Conservation (phyloP, 2,888 invertebrate species). For the Actias luna region DNA sequence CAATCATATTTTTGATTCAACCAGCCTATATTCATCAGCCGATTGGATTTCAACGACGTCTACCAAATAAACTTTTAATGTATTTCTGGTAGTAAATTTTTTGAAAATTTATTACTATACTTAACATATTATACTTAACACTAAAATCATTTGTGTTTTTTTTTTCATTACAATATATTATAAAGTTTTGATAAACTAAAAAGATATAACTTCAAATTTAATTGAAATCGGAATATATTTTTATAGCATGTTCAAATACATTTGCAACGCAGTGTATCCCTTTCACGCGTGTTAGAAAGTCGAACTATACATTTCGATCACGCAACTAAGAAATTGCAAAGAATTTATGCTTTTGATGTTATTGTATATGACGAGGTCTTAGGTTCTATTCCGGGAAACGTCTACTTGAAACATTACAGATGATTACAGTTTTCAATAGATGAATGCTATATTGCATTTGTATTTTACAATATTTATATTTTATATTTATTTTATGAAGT, state of each 20-base stretch:
- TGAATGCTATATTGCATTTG: background rate
- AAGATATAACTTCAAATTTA: no score
- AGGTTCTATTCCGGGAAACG: conserved; percentile 50
- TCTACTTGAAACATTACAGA: conserved; percentile 35
- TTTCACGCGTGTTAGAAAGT: conserved; percentile 81
- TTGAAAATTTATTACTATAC: no score
- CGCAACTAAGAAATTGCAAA: conserved; percentile 80
- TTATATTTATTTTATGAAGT: no score
- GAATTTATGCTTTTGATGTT: conserved; percentile 77
- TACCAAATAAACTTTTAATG: no score
- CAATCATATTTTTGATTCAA: no score
- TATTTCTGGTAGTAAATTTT: no score
- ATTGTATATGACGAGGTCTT: conserved; percentile 56
- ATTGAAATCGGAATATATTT: background rate
- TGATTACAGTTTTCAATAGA: background rate
- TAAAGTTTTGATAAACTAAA: no score
- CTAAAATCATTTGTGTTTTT: no score
- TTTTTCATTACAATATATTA: no score
- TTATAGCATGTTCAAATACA: conserved; percentile 20
- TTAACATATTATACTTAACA: no score
- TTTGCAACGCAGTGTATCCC: conserved; percentile 54
- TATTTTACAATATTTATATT: background rate
- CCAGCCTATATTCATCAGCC: no score
- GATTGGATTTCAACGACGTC: no score
- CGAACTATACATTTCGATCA: conserved; percentile 68